Conservation (phyloP, 2,113 vertebrate genomes). For the Tenebrosternarchus preto region DNA sequence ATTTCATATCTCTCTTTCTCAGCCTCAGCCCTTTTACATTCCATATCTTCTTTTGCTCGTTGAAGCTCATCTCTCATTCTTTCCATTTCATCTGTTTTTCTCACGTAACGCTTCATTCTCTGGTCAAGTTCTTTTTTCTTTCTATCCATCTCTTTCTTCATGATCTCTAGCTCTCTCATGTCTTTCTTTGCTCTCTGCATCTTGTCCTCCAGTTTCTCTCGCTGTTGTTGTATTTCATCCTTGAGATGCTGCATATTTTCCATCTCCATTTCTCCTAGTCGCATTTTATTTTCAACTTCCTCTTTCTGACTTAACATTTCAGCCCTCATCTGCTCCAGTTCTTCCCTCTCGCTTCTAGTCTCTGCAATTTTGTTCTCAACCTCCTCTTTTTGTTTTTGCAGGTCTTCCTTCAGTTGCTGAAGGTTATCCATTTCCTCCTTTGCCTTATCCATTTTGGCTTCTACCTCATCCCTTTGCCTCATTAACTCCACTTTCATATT, state of each 20-base stretch:
- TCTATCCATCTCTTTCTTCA: slow-evolving; percentile 53
- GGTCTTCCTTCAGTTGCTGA: slow-evolving; percentile 45
- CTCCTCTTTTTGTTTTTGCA: slow-evolving; percentile 38
- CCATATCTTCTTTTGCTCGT: slow-evolving; percentile 50
- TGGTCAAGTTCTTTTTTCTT: slow-evolving; percentile 50
- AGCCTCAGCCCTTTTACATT: slow-evolving; percentile 42
- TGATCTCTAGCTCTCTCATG: slow-evolving; percentile 51
- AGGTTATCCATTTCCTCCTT: slow-evolving; percentile 37
- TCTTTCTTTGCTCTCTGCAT: slow-evolving; percentile 44
- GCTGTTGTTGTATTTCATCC: slow-evolving; percentile 52
- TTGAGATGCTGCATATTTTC: slow-evolving; percentile 50
- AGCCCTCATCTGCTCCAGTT: slow-evolving; percentile 28
- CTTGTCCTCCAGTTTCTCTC: slow-evolving; percentile 47
- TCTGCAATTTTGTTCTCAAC: slow-evolving; percentile 15
- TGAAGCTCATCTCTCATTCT: slow-evolving; percentile 45
- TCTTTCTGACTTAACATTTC: slow-evolving; percentile 50
- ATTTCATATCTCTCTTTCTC: slow-evolving; percentile 43
- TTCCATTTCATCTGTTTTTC: slow-evolving; percentile 47
- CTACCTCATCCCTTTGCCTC: slow-evolving; percentile 48
- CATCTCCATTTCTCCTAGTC: slow-evolving; percentile 46
- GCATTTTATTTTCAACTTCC: slow-evolving; percentile 48
- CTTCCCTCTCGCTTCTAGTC: slow-evolving; percentile 28
- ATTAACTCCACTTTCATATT: slow-evolving; percentile 57
- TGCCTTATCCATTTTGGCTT: slow-evolving; percentile 40
- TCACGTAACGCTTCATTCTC: slow-evolving; percentile 43